Conservation (phyloP, 2,113 vertebrate species). For the Brachionichthys hirsutus region DNA sequence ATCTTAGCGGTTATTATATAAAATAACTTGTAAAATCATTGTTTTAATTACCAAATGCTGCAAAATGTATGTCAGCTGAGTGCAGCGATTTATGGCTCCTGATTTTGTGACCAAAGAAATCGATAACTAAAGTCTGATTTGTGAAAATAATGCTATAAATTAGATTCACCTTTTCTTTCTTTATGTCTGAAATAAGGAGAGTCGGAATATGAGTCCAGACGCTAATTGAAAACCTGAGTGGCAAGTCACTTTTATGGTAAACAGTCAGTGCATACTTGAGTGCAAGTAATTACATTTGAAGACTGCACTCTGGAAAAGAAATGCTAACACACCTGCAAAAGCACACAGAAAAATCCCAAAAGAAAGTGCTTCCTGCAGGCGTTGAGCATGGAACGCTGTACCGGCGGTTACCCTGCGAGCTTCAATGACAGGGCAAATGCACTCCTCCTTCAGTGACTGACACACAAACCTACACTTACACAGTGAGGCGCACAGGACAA, state of each 20-base stretch:
- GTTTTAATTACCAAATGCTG: too few species aligned
- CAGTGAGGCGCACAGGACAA: constrained; percentile 5
- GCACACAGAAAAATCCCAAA: constrained; percentile 1
- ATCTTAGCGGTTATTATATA: too few species aligned
- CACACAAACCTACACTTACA: constrained; percentile 9
- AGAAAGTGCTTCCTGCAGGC: constrained; percentile 39
- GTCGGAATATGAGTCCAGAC: background rate
- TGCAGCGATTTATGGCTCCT: too few species aligned
- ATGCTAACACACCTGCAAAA: too few species aligned
- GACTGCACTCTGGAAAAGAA: background rate
- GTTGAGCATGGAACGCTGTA: constrained; percentile 45
- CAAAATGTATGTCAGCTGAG: too few species aligned
- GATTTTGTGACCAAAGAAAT: too few species aligned
- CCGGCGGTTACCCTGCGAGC: constrained; percentile 38
- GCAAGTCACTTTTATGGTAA: constrained; percentile 65
- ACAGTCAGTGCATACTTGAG: constrained; percentile 55
- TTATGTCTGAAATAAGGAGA: too few species aligned
- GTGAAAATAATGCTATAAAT: too few species aligned
- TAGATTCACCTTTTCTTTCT: too few species aligned
- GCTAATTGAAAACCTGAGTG: constrained; percentile 70
- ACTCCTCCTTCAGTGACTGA: constrained; percentile 28
- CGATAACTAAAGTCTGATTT: too few species aligned
- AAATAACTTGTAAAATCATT: too few species aligned
- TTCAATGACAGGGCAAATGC: constrained; percentile 48
- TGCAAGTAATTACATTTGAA: constrained; percentile 64